Conservation (phyloP, 2,113 vertebrate species). For the Anseranas semipalmata region DNA sequence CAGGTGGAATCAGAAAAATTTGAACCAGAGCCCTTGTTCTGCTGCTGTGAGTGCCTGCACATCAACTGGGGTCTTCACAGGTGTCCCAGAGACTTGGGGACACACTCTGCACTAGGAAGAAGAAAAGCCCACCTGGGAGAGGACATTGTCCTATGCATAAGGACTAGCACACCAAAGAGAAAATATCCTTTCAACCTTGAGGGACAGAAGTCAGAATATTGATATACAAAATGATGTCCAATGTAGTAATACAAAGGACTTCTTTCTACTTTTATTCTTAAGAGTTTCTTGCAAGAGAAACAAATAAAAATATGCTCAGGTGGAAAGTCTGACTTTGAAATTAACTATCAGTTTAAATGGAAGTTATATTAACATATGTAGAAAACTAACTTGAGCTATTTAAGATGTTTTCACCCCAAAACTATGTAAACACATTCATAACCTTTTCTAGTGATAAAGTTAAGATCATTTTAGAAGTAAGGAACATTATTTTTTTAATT, state of each 20-base stretch:
- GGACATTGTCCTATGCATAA: background rate
- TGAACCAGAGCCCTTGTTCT: background rate
- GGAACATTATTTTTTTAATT: background rate
- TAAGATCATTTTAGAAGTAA: background rate
- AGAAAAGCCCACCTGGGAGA: background rate
- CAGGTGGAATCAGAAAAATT: background rate
- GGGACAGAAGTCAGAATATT: background rate
- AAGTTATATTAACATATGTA: background rate
- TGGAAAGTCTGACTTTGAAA: background rate
- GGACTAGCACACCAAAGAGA: background rate
- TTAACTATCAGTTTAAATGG: background rate
- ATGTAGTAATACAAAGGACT: background rate
- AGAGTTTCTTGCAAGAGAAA: background rate
- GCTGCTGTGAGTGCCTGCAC: background rate
- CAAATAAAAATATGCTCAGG: background rate
- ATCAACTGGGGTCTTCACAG: background rate
- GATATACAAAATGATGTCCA: background rate
- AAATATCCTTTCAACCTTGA: background rate
- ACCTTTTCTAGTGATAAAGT: background rate
- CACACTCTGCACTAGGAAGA: background rate
- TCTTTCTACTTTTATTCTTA: background rate
- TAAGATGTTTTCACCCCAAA: background rate
- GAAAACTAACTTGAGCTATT: background rate
- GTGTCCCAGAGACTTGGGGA: accelerated
- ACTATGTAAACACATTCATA: background rate